phyloP scores from a whole-genome alignment of 2,797 vertebrate genomes.

The Cirrhinus mrigala region DNA sequence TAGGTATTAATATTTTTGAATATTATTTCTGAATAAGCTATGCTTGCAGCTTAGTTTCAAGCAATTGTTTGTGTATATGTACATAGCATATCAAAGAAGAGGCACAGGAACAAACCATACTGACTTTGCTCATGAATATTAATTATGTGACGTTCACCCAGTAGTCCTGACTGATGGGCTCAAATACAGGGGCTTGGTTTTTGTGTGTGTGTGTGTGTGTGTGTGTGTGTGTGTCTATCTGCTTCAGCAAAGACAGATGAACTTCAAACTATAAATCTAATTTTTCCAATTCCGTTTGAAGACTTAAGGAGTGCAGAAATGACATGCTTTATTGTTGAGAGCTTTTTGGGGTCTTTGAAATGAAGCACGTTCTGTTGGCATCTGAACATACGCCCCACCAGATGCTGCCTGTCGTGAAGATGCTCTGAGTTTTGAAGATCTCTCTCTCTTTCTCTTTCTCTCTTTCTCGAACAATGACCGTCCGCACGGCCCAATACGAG shows the following conservation, averaged over 20 bases:
- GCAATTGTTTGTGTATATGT: not conserved
- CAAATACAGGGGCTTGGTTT: not conserved
- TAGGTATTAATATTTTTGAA: not conserved
- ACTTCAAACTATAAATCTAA: not conserved
- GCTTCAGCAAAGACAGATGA: not conserved
- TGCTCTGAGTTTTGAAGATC: constrained; percentile 21
- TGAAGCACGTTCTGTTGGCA: not conserved
- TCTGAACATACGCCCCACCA: constrained; percentile 18
- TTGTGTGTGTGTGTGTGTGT: not conserved
- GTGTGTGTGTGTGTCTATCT: not conserved
- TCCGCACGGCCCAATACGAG: not conserved
- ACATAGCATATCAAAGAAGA: not conserved
- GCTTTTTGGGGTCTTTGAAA: not conserved
- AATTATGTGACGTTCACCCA: not conserved
- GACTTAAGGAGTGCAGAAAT: not conserved
- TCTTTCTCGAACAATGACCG: constrained; percentile 13
- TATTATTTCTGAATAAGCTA: not conserved
- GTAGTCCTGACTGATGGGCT: not conserved
- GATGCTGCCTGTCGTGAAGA: constrained; percentile 24
- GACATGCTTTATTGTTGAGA: not conserved
- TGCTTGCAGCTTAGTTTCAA: not conserved
- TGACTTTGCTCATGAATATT: not conserved
- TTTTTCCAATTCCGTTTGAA: not conserved
- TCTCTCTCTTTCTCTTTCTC: not conserved
- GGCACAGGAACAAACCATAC: not conserved